Percentiles rank a stretch among this genome's conserved stretches.
Conservation (phyloP, 2,797 vertebrate species). For the Valencia hispanica region DNA sequence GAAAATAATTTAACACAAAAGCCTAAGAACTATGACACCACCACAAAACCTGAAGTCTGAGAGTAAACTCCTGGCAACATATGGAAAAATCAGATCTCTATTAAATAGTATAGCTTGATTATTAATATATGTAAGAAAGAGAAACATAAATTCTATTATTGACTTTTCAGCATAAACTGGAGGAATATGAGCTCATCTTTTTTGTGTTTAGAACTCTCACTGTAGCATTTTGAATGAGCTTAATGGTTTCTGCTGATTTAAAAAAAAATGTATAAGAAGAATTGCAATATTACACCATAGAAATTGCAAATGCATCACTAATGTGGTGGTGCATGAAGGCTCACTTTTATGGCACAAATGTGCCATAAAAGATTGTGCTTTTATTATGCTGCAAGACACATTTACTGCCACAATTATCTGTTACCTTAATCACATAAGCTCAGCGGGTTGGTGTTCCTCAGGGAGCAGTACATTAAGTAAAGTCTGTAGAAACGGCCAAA, state of each 20-base stretch:
- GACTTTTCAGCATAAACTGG: not conserved
- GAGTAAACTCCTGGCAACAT: not conserved
- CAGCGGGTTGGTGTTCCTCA: not conserved
- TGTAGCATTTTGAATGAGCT: not conserved
- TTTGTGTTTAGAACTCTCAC: not conserved
- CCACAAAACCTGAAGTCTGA: no score
- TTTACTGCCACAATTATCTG: not conserved
- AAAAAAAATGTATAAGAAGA: no score
- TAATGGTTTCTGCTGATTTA: not conserved
- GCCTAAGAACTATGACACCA: no score
- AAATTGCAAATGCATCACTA: not conserved
- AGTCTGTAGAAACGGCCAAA: not conserved
- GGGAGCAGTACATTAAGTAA: not conserved
- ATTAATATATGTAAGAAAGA: not conserved
- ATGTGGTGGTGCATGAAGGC: not conserved
- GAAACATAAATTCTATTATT: not conserved
- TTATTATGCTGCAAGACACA: not conserved
- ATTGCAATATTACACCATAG: not conserved
- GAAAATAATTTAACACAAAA: no score
- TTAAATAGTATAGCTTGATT: not conserved
- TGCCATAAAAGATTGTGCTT: not conserved
- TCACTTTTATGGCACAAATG: not conserved
- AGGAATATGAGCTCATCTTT: not conserved
- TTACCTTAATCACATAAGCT: not conserved
- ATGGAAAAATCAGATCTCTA: not conserved